These are phyloP conservation scores for Psilopogon haemacephalus DNA, from an alignment of 2,113 vertebrate species.

Conservation along the genomic window DNA sequence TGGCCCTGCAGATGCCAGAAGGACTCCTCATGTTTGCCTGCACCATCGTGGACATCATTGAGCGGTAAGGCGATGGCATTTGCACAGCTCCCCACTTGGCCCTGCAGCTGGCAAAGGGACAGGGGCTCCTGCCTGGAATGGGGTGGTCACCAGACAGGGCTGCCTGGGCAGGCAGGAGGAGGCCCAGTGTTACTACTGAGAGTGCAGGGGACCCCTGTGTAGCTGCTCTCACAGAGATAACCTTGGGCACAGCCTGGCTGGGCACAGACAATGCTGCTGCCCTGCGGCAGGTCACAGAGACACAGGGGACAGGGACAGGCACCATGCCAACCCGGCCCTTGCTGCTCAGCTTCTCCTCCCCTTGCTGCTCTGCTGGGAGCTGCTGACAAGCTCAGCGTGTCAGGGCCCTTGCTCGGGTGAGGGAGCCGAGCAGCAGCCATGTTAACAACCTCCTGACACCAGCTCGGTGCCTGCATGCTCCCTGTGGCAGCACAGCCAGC, in stretches of 20 bases:
- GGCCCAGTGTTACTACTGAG: fast-evolving
- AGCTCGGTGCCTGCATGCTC: background rate
- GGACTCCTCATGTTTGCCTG: constrained; percentile 98
- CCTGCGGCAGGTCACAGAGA: fast-evolving
- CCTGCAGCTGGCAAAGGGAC: fast-evolving
- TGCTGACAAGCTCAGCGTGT: background rate
- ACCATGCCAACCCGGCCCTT: background rate
- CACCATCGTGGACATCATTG: constrained; percentile 92
- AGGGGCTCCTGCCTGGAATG: background rate
- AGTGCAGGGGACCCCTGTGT: fast-evolving
- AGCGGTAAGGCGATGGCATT: constrained; percentile 77
- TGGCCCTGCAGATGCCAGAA: constrained; percentile 97
- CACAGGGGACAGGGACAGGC: background rate
- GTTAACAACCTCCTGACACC: background rate
- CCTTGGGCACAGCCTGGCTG: background rate
- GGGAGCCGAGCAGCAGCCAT: background rate
- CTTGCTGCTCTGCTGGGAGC: background rate
- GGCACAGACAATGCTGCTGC: background rate
- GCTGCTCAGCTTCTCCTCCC: background rate
- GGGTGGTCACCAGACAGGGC: background rate
- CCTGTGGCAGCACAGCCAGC: fast-evolving
- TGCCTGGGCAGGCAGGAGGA: background rate
- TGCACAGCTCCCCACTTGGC: fast-evolving
- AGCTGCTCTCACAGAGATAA: fast-evolving
- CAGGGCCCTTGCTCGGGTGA: background rate